These are phyloP conservation scores for Ciona savignyi DNA, from an alignment of 23 tunicate species.

Conservation along the genomic window DNA sequence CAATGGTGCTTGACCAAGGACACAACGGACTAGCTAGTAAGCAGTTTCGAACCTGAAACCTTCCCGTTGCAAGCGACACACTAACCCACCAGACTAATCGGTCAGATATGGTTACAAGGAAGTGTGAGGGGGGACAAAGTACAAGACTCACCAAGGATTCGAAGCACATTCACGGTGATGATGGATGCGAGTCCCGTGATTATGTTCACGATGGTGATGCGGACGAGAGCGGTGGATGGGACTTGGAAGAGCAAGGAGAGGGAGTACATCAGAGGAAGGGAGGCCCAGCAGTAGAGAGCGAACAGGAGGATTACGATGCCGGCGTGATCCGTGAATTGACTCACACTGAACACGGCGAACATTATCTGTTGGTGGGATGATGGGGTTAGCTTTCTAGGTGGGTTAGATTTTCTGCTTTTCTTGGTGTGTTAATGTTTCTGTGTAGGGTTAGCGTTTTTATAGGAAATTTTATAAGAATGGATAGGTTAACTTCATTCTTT, in stretches of 20 bases:
- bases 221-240: constrained; percentile 81
- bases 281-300: constrained; percentile 54
- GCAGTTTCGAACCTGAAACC: not conserved
- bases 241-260: constrained; percentile 52
- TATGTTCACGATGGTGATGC: constrained; percentile 64
- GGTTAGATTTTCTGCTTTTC: no score
- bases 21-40: no score
- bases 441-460: no score
- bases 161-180: constrained; percentile 62
- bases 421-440: no score
- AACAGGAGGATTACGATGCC: constrained; percentile 46
- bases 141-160: constrained; percentile 54
- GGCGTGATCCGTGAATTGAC: constrained; percentile 47
- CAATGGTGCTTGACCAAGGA: not conserved
- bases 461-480: no score
- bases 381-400: no score
- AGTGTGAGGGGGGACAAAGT: no score
- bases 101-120: no score
- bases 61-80: not conserved
- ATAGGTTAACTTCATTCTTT: no score
- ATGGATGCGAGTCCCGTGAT: constrained; percentile 73
- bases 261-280: constrained; percentile 69
- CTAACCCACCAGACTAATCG: no score
- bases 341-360: constrained; percentile 35
- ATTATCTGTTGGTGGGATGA: constrained; percentile 65